Evolutionary conservation across 2,113 vertebrate species (phyloP).

Genomic region (Lota lota): DNA sequence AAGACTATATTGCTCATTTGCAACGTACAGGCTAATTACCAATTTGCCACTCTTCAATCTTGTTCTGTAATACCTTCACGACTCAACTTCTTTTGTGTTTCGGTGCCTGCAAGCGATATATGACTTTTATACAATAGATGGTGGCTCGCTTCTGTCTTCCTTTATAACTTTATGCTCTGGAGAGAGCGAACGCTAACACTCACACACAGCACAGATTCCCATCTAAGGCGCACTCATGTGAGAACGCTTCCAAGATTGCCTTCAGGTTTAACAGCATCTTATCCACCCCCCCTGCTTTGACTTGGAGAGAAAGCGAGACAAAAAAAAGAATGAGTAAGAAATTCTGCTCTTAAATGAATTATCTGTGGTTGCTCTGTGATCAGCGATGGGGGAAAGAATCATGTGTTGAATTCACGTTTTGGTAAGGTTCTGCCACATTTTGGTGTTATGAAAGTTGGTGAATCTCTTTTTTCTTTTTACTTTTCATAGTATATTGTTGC

Average conservation of each 20-base stretch:
- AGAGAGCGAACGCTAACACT: slow-evolving; percentile 42
- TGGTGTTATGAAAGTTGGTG: no score
- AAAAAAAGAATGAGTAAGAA: background rate
- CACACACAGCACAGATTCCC: slow-evolving; percentile 26
- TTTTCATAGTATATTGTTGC: no score
- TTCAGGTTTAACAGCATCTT: slow-evolving; percentile 38
- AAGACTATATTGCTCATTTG: slow-evolving; percentile 70
- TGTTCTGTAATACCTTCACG: slow-evolving; percentile 66
- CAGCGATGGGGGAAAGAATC: no score
- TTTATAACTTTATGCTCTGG: slow-evolving; percentile 50
- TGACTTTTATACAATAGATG: slow-evolving; percentile 70
- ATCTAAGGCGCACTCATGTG: slow-evolving; percentile 40
- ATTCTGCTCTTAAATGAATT: no score
- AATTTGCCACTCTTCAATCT: slow-evolving; percentile 71
- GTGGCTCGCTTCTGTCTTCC: slow-evolving; percentile 60
- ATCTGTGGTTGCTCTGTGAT: no score
- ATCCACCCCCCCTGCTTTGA: background rate
- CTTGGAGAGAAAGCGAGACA: slow-evolving; percentile 1
- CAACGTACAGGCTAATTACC: slow-evolving; percentile 67
- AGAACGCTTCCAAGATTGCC: slow-evolving; percentile 25
- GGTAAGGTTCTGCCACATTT: no score
- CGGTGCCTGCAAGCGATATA: slow-evolving; percentile 61
- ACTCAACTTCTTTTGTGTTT: slow-evolving; percentile 68
- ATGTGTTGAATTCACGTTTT: no score
- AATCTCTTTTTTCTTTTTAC: no score